Evolutionary conservation across 2,113 vertebrate genomes (phyloP).

Genomic region (Zosterops lateralis): DNA sequence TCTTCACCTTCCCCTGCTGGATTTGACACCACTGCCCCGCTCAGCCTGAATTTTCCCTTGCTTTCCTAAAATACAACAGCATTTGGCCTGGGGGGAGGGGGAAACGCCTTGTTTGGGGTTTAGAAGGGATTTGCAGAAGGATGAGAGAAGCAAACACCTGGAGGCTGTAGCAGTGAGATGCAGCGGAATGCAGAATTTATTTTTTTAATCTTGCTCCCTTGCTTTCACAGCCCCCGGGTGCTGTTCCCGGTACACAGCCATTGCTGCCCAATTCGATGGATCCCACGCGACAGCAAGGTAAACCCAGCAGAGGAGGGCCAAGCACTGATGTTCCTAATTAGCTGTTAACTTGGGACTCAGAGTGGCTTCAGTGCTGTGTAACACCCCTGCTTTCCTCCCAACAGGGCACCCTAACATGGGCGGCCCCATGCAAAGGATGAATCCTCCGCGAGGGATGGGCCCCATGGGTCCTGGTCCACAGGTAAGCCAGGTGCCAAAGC

Average conservation of each 20-base stretch:
- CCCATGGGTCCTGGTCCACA: slow-evolving; percentile 97
- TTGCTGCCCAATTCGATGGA: slow-evolving; percentile 97
- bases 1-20: not conserved
- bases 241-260: slow-evolving; percentile 94
- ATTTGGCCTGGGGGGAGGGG: not conserved
- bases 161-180: not conserved
- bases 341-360: not conserved
- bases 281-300: slow-evolving; percentile 96
- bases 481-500: slow-evolving; percentile 73
- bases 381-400: slow-evolving; percentile 1
- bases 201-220: not conserved
- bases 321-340: rapidly evolving
- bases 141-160: not conserved
- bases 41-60: not conserved
- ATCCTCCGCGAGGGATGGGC: slow-evolving; percentile 95
- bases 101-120: not conserved
- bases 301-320: not conserved
- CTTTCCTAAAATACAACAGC: not conserved
- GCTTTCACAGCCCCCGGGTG: slow-evolving; percentile 87
- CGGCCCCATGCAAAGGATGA: slow-evolving; percentile 98
- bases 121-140: not conserved
- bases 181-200: not conserved
- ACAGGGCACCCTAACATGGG: slow-evolving; percentile 92
- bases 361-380: not conserved
- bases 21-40: rapidly evolving